Percentiles rank a stretch among this genome's conserved stretches.
These are phyloP conservation scores for Drosophila lacicola DNA, from an alignment of 2,888 invertebrate genomes.

Conservation along the genomic window DNA sequence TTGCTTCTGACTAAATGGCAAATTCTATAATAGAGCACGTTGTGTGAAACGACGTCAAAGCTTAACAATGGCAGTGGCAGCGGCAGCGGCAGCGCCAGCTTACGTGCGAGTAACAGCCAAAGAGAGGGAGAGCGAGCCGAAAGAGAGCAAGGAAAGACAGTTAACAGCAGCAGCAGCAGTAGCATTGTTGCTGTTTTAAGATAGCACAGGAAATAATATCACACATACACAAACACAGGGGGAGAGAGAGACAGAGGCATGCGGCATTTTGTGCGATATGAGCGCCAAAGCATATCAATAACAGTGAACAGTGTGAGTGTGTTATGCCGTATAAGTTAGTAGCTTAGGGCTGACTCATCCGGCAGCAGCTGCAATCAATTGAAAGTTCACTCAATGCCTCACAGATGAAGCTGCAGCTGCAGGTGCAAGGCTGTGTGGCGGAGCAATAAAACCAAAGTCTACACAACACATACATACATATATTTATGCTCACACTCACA, in stretches of 20 bases:
- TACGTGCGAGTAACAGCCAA: conserved; percentile 8
- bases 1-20: conserved; percentile 80
- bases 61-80: conserved; percentile 22
- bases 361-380: conserved; percentile 33
- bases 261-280: conserved; percentile 51
- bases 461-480: neutral
- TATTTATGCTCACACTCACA: neutral
- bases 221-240: conserved; percentile 17
- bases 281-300: conserved; percentile 52
- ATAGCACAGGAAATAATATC: conserved; percentile 61
- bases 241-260: conserved; percentile 4
- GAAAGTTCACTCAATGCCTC: conserved; percentile 23
- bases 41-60: conserved; percentile 45
- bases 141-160: conserved; percentile 43
- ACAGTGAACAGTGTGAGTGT: conserved; percentile 15
- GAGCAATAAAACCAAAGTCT: conserved; percentile 28
- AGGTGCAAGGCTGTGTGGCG: conserved; percentile 44
- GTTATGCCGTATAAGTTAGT: conserved; percentile 1
- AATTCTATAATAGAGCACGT: conserved; percentile 52
- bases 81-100: conserved; percentile 9
- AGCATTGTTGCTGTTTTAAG: conserved; percentile 42
- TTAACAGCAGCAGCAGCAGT: conserved; percentile 36
- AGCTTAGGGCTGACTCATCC: conserved; percentile 33
- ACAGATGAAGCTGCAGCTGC: conserved; percentile 33
- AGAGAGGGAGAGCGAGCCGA: conserved; percentile 11